A percentile compares a stretch with the other conserved stretches of the same genome.
Conservation (phyloP, 2,797 vertebrate species). For the Crotalus adamanteus region DNA sequence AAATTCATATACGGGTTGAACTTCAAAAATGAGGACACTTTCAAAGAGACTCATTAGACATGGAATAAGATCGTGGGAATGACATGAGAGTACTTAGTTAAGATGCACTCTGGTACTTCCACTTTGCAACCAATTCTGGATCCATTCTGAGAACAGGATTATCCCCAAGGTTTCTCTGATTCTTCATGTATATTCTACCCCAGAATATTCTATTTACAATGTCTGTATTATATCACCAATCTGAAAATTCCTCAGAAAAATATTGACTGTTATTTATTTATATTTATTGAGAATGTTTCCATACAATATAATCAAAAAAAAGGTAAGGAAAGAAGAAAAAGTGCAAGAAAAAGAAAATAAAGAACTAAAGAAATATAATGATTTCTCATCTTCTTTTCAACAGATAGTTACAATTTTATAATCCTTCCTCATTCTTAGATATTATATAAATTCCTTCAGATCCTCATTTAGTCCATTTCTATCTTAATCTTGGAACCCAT, state of each 20-base stretch:
- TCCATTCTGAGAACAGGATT: neutral
- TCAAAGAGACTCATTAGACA: neutral
- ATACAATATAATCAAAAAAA: neutral
- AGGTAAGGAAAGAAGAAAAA: neutral
- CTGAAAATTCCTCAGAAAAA: neutral
- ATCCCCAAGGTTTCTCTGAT: neutral
- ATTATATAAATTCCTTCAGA: neutral
- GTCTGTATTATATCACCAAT: neutral
- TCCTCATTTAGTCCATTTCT: neutral
- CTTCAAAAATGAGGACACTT: neutral
- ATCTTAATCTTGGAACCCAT: neutral
- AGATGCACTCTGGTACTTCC: neutral
- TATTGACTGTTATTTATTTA: neutral
- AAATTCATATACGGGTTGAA: neutral
- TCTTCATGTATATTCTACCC: neutral
- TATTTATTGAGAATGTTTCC: neutral
- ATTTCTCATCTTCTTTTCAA: neutral
- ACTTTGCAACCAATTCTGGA: neutral
- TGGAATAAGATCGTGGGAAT: neutral
- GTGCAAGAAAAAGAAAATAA: neutral
- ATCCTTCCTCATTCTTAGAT: neutral
- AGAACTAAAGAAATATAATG: neutral
- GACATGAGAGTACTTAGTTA: neutral
- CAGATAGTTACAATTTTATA: neutral
- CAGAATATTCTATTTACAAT: neutral